Percentiles rank a stretch among this genome's conserved stretches.
Conservation (phyloP, 2,888 invertebrate genomes). For the Hypomecis punctinalis region DNA sequence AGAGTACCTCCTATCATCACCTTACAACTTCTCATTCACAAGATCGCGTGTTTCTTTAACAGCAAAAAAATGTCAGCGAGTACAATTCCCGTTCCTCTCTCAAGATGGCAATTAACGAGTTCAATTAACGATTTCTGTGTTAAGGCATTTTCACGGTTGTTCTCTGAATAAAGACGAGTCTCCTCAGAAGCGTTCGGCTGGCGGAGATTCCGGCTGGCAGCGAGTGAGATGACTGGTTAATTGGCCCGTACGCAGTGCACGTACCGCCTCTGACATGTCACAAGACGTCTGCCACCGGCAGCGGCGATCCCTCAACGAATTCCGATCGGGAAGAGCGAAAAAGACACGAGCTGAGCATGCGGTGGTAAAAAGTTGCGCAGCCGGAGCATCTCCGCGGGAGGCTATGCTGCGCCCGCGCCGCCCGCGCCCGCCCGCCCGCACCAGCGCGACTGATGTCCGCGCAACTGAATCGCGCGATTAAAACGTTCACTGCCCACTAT, state of each 20-base stretch:
- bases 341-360: slow-evolving; percentile 83
- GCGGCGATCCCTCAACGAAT: slow-evolving; percentile 83
- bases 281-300: slow-evolving; percentile 84
- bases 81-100: slow-evolving; percentile 52
- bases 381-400: slow-evolving; percentile 74
- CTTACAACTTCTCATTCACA: slow-evolving; percentile 32
- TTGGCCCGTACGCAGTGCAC: slow-evolving; percentile 81
- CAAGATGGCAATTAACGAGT: slow-evolving; percentile 60
- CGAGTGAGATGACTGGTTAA: slow-evolving; percentile 76
- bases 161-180: slow-evolving; percentile 72
- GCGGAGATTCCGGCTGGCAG: slow-evolving; percentile 64
- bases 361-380: slow-evolving; percentile 75
- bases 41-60: slow-evolving; percentile 40
- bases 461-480: slow-evolving; percentile 67
- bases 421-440: slow-evolving; percentile 49
- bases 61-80: slow-evolving; percentile 39
- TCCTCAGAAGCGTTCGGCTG: slow-evolving; percentile 62
- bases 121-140: slow-evolving; percentile 65
- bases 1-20: background rate
- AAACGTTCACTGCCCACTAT: slow-evolving; percentile 57
- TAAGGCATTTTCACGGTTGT: slow-evolving; percentile 72
- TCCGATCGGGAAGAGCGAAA: slow-evolving; percentile 83
- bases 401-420: slow-evolving; percentile 58
- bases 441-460: slow-evolving; percentile 48
- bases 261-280: slow-evolving; percentile 80